Conservation (phyloP, 2,113 vertebrate species). For the Chaenogobius annularis region DNA sequence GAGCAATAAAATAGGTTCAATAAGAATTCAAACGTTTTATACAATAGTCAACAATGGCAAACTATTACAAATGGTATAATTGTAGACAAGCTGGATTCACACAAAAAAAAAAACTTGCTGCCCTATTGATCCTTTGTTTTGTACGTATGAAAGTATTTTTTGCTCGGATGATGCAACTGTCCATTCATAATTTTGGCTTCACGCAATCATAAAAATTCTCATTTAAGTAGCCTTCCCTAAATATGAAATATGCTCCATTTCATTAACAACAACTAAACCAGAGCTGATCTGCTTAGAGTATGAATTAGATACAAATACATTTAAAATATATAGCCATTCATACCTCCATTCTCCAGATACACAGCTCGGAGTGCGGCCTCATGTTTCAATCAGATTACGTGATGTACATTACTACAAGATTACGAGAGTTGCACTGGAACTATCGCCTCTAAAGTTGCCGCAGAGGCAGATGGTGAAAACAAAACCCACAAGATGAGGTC, state of each 20-base stretch:
- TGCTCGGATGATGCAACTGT: not conserved
- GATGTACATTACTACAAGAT: constrained; percentile 29
- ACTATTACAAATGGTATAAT: not conserved
- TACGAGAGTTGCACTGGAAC: constrained; percentile 3
- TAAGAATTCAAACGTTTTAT: not conserved
- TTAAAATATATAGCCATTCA: not conserved
- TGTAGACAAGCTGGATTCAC: not conserved
- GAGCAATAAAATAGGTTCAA: not conserved
- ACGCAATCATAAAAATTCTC: not conserved
- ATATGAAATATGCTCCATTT: not conserved
- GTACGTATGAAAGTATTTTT: not conserved
- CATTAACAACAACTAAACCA: not conserved
- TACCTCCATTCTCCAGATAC: constrained; percentile 10
- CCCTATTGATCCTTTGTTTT: no score
- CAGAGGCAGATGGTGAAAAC: constrained; percentile 39
- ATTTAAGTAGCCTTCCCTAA: not conserved
- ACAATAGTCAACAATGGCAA: not conserved
- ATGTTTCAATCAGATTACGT: constrained; percentile 26
- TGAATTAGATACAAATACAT: not conserved
- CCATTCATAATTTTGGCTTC: not conserved
- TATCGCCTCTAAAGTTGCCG: constrained; percentile 26
- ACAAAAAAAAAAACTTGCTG: not conserved
- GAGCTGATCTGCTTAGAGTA: not conserved
- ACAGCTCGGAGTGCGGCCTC: constrained; percentile 7
- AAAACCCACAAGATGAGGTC: constrained; percentile 43